Evolutionary conservation across 92 coral and sea anemone species (phyloP), one percentile per base, ranked within the genome.

Genomic region (Bergia sp.): DNA sequence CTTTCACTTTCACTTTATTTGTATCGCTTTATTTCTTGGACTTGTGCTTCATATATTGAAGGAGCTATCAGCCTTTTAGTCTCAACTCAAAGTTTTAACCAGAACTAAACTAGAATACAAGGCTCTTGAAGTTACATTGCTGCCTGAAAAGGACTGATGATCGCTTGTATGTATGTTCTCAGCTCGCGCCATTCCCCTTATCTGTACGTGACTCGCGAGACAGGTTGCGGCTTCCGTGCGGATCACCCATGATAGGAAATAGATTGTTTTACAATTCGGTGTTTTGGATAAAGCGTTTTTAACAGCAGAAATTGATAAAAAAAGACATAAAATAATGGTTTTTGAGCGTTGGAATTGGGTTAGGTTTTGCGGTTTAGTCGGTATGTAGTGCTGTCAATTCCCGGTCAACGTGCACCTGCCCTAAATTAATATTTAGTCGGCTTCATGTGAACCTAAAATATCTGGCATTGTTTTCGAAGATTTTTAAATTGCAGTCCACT

Each of bases 281-380:
- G 21, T 20, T 21, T 75, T 39, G 45, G 21, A 38, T 75, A 7
- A 77, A 44, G 39, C 7, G 77, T 77, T 77, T 77, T 77, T 10
- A 21, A 8, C 55, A 77, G 55, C 55, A 43, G 57, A 77, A 77
- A 44, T 5, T 76, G 1, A 69, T 69, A 20, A 69, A 75, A 29
- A 77, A 42, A 15, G 7, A n/a, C 21, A 42, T 6, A 77, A 5
- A 73, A 47, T 16, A 29, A 40, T 40, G 43, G 44, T 44, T 47
- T 44, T 77, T n/a, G 39, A n/a, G 15, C 29, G 43, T 41, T 77
- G 55, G 81, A 77, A 77, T 77, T 8, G n/a, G 29, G 36, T 23
- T 42, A 23, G 55, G 58, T 77, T 20, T 77, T 77, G 81, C 37
- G 81, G 81, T 77, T 39, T 38, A 39, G 78, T 61, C 69, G 69